Evolutionary conservation across 2,113 vertebrate genomes (phyloP).

Genomic region (Mobula hypostoma): DNA sequence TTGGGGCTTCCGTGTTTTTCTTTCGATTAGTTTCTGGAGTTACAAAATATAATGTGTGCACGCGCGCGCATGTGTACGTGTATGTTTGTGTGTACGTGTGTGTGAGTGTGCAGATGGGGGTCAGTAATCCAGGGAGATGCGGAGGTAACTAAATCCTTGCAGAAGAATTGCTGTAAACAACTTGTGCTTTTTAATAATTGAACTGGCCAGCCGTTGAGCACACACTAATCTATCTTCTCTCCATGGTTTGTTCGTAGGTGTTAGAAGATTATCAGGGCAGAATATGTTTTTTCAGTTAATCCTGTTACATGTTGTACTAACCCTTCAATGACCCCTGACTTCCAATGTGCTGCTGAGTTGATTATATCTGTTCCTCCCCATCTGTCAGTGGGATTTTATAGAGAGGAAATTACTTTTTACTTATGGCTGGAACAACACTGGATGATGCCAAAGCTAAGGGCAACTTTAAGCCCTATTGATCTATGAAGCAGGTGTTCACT

Average conservation of each 20-base stretch:
- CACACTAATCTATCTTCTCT: background rate
- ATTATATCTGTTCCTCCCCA: background rate
- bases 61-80: too few relatives aligned
- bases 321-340: constrained; percentile 5
- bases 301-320: background rate
- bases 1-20: too few relatives aligned
- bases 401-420: background rate
- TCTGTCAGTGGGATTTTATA: background rate
- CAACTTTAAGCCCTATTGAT: background rate
- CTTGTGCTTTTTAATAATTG: background rate
- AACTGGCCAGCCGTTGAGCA: background rate
- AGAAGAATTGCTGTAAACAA: background rate
- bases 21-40: too few relatives aligned
- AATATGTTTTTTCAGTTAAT: background rate
- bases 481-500: background rate
- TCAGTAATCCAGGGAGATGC: background rate
- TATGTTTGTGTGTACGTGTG: too few relatives aligned
- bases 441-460: background rate
- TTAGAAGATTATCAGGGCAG: background rate
- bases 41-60: too few relatives aligned
- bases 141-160: background rate
- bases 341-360: background rate
- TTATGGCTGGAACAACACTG: background rate
- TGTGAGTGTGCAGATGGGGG: too few relatives aligned
- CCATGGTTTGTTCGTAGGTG: background rate